These are phyloP conservation scores for Rhynchotus rufescens DNA, from an alignment of 2,797 vertebrate species.

Conservation along the genomic window DNA sequence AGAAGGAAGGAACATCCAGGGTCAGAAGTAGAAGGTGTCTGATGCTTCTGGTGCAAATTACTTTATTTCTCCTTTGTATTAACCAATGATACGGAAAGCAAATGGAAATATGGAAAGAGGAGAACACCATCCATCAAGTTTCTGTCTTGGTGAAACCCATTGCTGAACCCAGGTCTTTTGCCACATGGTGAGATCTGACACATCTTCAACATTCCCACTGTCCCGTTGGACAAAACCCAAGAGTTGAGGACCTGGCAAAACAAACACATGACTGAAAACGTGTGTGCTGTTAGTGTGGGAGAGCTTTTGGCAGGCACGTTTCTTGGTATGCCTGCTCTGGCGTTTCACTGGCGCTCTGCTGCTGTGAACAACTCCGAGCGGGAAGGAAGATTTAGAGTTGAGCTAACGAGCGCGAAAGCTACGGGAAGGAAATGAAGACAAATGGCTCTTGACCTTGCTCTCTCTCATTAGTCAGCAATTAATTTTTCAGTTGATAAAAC, in stretches of 20 bases:
- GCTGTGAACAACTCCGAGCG: constrained; percentile 35
- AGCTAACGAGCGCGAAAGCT: neutral
- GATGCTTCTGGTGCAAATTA: neutral
- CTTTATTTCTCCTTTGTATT: neutral
- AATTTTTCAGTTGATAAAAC: constrained; percentile 23
- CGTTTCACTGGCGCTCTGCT: constrained; percentile 15
- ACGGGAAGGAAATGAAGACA: neutral
- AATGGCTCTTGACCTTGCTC: neutral
- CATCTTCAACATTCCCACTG: neutral
- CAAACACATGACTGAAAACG: neutral
- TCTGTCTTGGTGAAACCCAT: neutral
- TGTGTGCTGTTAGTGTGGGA: neutral
- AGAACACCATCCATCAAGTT: neutral
- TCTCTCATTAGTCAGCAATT: neutral
- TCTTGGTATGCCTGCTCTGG: neutral
- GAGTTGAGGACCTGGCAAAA: neutral
- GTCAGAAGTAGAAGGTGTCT: neutral
- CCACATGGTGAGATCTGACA: neutral
- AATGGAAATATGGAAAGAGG: neutral
- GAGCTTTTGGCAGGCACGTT: neutral
- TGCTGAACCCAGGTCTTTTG: neutral
- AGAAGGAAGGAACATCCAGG: neutral
- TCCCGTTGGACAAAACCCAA: neutral
- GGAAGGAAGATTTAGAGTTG: constrained; percentile 7
- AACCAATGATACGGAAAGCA: neutral